These are phyloP conservation scores for Branchinecta lindahli DNA, from an alignment of 1,140 invertebrate species.

Conservation along the genomic window DNA sequence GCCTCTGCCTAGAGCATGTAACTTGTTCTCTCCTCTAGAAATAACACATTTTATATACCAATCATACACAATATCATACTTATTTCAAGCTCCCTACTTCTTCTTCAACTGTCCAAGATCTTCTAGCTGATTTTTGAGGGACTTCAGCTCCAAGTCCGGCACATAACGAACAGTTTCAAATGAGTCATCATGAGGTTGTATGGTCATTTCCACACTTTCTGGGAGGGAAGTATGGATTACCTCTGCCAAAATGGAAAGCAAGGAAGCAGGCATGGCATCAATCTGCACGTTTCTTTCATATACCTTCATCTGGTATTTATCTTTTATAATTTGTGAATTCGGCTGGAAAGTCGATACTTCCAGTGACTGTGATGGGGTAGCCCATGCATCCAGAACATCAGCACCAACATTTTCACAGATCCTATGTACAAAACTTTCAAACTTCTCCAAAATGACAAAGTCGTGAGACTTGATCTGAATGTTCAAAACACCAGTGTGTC, in stretches of 20 bases:
- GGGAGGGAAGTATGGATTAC: neutral
- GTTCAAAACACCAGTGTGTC: neutral
- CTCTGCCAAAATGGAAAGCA: neutral
- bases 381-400: conserved; percentile 6
- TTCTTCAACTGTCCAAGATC: neutral
- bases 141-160: neutral
- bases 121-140: neutral
- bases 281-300: neutral
- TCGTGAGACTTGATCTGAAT: neutral
- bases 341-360: neutral
- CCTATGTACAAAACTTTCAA: neutral
- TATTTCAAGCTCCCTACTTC: neutral
- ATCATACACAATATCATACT: no score
- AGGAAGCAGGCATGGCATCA: neutral
- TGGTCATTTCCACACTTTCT: neutral
- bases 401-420: neutral
- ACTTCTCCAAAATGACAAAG: neutral
- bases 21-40: no score
- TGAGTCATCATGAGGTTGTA: neutral
- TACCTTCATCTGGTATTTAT: neutral
- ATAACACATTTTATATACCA: no score
- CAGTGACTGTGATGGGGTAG: neutral
- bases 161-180: neutral
- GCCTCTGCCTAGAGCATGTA: no score
- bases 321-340: neutral